Evolutionary conservation across 1,140 invertebrate species (phyloP).

Genomic region (Drosophila tani): DNA sequence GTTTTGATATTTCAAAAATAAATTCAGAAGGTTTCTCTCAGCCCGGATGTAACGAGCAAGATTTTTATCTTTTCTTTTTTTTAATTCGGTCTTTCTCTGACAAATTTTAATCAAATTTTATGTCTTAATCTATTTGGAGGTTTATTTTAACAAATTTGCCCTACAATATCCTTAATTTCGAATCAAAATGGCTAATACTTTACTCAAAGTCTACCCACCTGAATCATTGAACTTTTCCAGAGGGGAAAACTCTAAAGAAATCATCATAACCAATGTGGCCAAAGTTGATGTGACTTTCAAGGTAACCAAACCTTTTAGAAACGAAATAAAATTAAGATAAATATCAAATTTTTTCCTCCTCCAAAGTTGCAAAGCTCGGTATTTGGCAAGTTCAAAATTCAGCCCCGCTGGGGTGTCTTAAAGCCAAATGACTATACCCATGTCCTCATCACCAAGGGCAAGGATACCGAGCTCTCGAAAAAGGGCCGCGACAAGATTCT

Average conservation of each 20-base stretch:
- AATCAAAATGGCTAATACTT: conserved; percentile 1
- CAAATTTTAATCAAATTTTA: neutral
- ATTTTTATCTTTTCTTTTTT: neutral
- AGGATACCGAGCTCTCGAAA: conserved; percentile 29
- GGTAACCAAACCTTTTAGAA: conserved; percentile 1
- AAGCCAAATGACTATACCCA: conserved; percentile 1
- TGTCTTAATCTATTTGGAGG: neutral
- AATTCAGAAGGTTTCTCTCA: conserved; percentile 3
- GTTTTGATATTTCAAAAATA: neutral
- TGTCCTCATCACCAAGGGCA: conserved; percentile 12
- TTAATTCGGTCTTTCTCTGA: neutral
- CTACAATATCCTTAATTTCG: neutral
- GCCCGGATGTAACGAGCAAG: neutral
- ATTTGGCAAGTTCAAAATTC: conserved; percentile 24
- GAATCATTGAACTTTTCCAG: conserved; percentile 22
- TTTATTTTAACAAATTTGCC: neutral
- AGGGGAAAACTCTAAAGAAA: neutral
- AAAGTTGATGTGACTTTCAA: conserved; percentile 27
- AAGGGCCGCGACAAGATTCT: conserved; percentile 41
- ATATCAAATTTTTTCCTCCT: neutral
- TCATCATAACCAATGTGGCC: conserved; percentile 16
- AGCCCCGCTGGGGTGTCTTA: conserved; percentile 34
- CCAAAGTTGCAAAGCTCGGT: conserved; percentile 36
- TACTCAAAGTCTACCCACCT: conserved; percentile 7
- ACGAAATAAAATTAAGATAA: neutral